Evolutionary conservation across 2,113 vertebrate genomes (phyloP), one percentile per base, ranked within the genome.

Genomic region (Thryonomys swinderianus): DNA sequence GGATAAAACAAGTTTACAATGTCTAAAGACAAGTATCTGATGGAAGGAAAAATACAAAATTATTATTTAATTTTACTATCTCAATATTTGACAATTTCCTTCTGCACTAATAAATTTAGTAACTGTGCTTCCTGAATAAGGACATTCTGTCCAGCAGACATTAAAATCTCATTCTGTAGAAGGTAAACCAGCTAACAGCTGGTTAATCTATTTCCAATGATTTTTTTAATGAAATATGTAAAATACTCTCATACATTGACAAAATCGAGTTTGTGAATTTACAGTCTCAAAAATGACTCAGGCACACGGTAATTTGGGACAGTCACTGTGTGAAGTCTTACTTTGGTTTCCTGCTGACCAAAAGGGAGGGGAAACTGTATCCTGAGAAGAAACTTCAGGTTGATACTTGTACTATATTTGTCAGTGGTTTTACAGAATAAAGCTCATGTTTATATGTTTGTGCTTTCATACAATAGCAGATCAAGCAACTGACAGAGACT

Each of bases 231-330:
- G 85, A 30, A 94, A 80, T 88, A 89, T 16, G 51, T 23, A 93
- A 23, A 94, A 80, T 88, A 85, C 5, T 48, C 71, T 85, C 48
- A 80, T 62, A 3, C 37, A 64, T 16, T n/a, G 30, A 85, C 30
- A 94, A 90, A 93, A 78, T 9, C 59, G 13, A 89, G 25, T 82
- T 57, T 95, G 53, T 86, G 30, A n/a, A 89, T 34, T 34, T 78
- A 37, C 5, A 85, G 62, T 85, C 37, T 89, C n/a, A 82, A 57
- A 37, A 79, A 79, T 55, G 40, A 79, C 34, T 55, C 71, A 4
- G 42, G 48, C 69, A 83, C n/a, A n/a, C 40, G 25, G 23, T 5
- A 27, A 79, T 16, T 51, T 83, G 11, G 23, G 83, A 83, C 7
- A 79, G 37, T 14, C 62, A 80, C 48, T 92, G 32, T 93, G 20